phyloP scores from a whole-genome alignment of 2,888 invertebrate species.

The Chymomyza amoena region DNA sequence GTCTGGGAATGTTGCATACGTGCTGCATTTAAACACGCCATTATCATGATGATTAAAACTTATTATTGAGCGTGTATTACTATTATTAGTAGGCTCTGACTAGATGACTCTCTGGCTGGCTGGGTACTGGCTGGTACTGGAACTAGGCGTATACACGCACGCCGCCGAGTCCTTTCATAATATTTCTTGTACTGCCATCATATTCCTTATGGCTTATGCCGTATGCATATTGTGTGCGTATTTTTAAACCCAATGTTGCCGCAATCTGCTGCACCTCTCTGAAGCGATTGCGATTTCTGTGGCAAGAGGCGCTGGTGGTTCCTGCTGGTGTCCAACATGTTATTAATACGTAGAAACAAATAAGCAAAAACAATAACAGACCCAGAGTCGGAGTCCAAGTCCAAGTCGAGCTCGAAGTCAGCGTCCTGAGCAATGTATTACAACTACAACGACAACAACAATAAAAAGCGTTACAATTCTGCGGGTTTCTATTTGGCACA shows the following conservation, averaged over 20 bases:
- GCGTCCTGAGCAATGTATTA: constrained; percentile 25
- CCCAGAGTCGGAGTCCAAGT: neutral
- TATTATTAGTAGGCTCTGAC: constrained; percentile 56
- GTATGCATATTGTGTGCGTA: constrained; percentile 52
- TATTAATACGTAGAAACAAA: constrained; percentile 74
- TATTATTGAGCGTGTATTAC: constrained; percentile 70
- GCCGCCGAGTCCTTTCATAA: constrained; percentile 64
- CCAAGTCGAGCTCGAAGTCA: neutral
- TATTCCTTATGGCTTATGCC: constrained; percentile 1
- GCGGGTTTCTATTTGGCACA: constrained; percentile 38
- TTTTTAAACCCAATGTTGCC: constrained; percentile 49
- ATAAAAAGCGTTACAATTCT: constrained; percentile 64
- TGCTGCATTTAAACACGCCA: constrained; percentile 54
- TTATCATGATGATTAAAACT: constrained; percentile 74
- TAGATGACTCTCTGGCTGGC: neutral
- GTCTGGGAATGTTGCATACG: constrained; percentile 8
- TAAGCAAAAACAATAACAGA: constrained; percentile 73
- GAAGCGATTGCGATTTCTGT: constrained; percentile 50
- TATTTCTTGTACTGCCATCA: constrained; percentile 22
- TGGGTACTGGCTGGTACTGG: neutral
- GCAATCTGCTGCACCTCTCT: constrained; percentile 37
- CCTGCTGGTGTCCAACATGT: constrained; percentile 59
- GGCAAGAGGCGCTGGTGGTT: constrained; percentile 3
- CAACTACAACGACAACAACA: constrained; percentile 17
- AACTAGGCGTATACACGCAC: constrained; percentile 58